A percentile compares a stretch with the other conserved stretches of the same genome.
Evolutionary conservation across 2,113 vertebrate genomes (phyloP).

Genomic region (Osmerus eperlanus): DNA sequence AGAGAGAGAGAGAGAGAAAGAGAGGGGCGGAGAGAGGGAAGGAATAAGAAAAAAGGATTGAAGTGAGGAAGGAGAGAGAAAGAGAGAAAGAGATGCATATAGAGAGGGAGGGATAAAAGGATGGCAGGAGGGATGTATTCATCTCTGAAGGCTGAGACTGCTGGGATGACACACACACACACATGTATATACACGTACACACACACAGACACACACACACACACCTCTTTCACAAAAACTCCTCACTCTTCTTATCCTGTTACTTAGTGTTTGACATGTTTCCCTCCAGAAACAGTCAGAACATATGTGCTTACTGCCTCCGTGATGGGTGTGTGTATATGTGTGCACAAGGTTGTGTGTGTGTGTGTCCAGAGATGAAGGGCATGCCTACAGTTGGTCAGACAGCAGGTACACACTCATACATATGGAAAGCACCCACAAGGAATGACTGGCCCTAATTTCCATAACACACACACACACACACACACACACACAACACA

Average conservation of each 20-base stretch:
- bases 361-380: slow-evolving; percentile 9
- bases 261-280: too few species aligned
- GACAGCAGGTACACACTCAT: slow-evolving; percentile 48
- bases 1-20: neutral
- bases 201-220: neutral
- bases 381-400: too few species aligned
- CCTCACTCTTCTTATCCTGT: too few species aligned
- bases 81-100: too few species aligned
- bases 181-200: too few species aligned
- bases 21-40: neutral
- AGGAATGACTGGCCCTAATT: slow-evolving; percentile 53
- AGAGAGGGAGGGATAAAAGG: too few species aligned
- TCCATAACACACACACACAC: slow-evolving; percentile 5
- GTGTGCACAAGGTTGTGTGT: slow-evolving; percentile 2
- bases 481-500: slow-evolving; percentile 1
- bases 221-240: too few species aligned
- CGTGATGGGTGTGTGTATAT: slow-evolving; percentile 15
- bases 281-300: too few species aligned
- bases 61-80: neutral
- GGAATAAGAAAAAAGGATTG: neutral
- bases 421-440: slow-evolving; percentile 56
- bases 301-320: neutral
- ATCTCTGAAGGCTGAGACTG: too few species aligned
- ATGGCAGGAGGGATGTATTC: too few species aligned
- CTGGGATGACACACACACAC: too few species aligned